Evolutionary conservation across 2,888 invertebrate genomes (phyloP), one percentile per base, ranked within the genome.

Genomic region (Hemithea aestivaria): DNA sequence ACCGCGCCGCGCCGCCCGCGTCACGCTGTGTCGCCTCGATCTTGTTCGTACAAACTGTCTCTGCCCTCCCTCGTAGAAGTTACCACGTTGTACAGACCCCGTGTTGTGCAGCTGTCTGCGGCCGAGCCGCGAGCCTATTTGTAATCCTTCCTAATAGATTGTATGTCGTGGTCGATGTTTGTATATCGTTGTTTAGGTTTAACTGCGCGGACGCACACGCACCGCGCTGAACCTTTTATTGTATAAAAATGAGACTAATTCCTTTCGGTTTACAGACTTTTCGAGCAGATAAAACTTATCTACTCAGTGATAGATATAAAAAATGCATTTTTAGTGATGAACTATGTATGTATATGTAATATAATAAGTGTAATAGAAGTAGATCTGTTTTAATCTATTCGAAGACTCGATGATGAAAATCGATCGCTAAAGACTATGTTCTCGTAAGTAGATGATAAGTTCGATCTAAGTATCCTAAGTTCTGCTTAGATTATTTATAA

Each of bases 371-470:
- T 79, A 72, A 75, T 73, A 66, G 67, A 61, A 72, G 82, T 84
- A 81, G 85, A 85, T 84, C 80, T 80, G 87, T 85, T 85, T 85
- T 79, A 85, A 85, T 87, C 85, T 85, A 71, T 83, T 87, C 85
- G 85, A 85, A 87, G 85, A 85, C 62, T 84, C 83, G 67, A 64
- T 74, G 65, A 72, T 73, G 70, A 73, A 77, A 78, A 80, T 82
- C 80, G 84, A 82, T 80, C 73, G 73, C 77, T 87, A 81, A 87
- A 84, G 84, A 85, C 82, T 85, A 83, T 72, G 79, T 74, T 79
- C 66, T 74, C 65, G 48, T 84, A 81, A 81, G 78, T 71, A 62
- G 55, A 30, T 36, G 42, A 36, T 84, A 83, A 82, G 78, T 66
- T 72, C 51, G 66, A 58, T 70, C 53, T 82, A 83, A 78, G 78